A percentile compares a stretch with the other conserved stretches of the same genome.
phyloP scores from a whole-genome alignment of 2,113 vertebrate genomes.

The Amphilophus citrinellus region DNA sequence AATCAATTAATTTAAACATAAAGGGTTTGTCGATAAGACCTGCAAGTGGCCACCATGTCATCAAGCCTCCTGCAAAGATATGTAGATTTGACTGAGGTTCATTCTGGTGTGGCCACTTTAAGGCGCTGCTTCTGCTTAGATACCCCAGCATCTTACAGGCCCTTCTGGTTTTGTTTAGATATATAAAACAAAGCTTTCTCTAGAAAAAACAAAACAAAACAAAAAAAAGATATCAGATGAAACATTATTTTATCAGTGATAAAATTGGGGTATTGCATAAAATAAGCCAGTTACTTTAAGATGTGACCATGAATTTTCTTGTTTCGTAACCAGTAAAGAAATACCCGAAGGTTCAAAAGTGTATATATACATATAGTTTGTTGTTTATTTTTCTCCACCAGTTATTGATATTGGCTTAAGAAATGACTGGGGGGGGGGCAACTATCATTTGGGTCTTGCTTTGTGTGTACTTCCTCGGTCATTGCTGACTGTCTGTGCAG shows the following conservation, averaged over 20 bases:
- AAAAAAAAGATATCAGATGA: neutral
- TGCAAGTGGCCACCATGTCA: neutral
- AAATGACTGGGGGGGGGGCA: conserved; percentile 2
- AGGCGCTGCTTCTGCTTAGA: neutral
- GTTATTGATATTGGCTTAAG: conserved; percentile 43
- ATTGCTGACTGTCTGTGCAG: conserved; percentile 64
- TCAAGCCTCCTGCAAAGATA: neutral
- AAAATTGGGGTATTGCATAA: neutral
- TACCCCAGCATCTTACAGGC: neutral
- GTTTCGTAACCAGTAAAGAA: neutral
- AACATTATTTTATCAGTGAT: neutral
- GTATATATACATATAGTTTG: neutral
- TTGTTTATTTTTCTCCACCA: conserved; percentile 11
- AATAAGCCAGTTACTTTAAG: neutral
- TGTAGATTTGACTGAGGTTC: neutral
- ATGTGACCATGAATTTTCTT: neutral
- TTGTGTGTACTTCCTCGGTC: conserved; percentile 47
- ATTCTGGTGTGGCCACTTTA: neutral
- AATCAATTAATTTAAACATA: neutral
- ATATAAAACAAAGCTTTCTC: neutral
- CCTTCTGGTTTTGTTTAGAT: neutral
- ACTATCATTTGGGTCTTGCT: conserved; percentile 16
- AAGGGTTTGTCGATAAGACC: neutral
- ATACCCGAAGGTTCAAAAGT: conserved; percentile 4
- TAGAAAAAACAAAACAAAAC: neutral